A percentile compares a stretch with the other conserved stretches of the same genome.
Conservation (phyloP, 2,888 invertebrate species). For the Lymantria monacha region DNA sequence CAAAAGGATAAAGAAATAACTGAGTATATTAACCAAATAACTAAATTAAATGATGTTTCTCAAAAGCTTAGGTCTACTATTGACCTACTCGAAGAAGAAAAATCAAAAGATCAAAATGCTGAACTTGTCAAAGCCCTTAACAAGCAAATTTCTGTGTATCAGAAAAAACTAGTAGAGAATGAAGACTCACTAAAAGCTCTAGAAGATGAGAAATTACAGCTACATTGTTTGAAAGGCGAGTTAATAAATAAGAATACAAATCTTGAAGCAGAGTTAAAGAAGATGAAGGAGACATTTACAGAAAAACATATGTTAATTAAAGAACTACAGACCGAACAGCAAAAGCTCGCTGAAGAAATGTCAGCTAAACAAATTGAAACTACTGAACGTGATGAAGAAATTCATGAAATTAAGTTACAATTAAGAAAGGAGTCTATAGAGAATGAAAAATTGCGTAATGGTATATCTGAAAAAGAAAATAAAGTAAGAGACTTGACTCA, state of each 20-base stretch:
- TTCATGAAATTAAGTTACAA: conserved; percentile 76
- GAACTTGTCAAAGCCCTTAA: conserved; percentile 78
- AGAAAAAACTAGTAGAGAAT: conserved; percentile 63
- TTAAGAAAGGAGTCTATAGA: conserved; percentile 83
- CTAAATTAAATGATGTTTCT: conserved; percentile 77
- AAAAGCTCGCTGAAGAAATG: conserved; percentile 74
- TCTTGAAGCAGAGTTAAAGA: conserved; percentile 62
- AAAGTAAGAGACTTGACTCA: conserved; percentile 69
- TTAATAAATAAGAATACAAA: conserved; percentile 55
- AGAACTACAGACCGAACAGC: conserved; percentile 70
- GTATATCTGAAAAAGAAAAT: conserved; percentile 78
- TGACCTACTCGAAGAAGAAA: conserved; percentile 73
- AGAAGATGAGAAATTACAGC: conserved; percentile 70
- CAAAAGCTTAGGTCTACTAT: conserved; percentile 76
- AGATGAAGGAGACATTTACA: conserved; percentile 63
- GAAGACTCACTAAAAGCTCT: conserved; percentile 64
- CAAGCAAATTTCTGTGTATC: conserved; percentile 72
- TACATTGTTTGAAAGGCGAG: conserved; percentile 55
- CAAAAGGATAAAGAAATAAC: conserved; percentile 74
- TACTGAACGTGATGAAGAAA: conserved; percentile 81
- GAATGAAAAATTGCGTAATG: conserved; percentile 83
- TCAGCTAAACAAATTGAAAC: conserved; percentile 68
- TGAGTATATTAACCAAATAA: conserved; percentile 78
- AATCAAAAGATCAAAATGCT: conserved; percentile 73
- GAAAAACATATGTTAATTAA: conserved; percentile 72